Conservation (phyloP, 2,888 invertebrate species). For the Oscheius sp. region DNA sequence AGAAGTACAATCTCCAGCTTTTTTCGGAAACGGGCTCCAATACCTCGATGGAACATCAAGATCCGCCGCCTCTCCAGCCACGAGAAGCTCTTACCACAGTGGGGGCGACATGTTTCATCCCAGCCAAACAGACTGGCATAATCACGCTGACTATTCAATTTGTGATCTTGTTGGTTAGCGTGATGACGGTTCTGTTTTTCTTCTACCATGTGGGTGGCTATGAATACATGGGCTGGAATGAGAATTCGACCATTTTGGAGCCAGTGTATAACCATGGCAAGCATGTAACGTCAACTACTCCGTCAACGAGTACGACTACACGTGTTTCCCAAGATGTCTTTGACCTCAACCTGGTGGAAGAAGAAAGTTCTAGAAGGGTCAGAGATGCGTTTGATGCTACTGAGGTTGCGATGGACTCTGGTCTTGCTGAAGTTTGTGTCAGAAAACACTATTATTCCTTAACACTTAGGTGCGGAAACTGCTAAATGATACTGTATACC, state of each 20-base stretch:
- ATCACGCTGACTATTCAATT: conserved; percentile 57
- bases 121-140: conserved; percentile 53
- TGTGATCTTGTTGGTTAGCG: conserved; percentile 48
- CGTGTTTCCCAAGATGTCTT: not conserved
- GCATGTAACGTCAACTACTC: not conserved
- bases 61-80: conserved; percentile 3
- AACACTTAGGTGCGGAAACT: conserved; percentile 10
- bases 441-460: not conserved
- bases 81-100: conserved; percentile 17
- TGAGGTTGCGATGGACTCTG: not conserved
- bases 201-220: conserved; percentile 65
- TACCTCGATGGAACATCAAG: conserved; percentile 21
- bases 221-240: conserved; percentile 59
- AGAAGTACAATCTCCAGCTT: conserved; percentile 23
- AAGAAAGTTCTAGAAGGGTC: not conserved
- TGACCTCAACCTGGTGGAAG: not conserved
- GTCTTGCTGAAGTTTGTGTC: conserved; percentile 6
- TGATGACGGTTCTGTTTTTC: conserved; percentile 50
- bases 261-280: conserved; percentile 45
- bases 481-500: conserved; percentile 14
- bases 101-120: conserved; percentile 47
- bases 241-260: conserved; percentile 56
- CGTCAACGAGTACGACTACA: not conserved
- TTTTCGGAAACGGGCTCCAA: conserved; percentile 6
- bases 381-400: not conserved